These are phyloP conservation scores for Phasia obesa DNA, from an alignment of 2,888 invertebrate species.

Conservation along the genomic window DNA sequence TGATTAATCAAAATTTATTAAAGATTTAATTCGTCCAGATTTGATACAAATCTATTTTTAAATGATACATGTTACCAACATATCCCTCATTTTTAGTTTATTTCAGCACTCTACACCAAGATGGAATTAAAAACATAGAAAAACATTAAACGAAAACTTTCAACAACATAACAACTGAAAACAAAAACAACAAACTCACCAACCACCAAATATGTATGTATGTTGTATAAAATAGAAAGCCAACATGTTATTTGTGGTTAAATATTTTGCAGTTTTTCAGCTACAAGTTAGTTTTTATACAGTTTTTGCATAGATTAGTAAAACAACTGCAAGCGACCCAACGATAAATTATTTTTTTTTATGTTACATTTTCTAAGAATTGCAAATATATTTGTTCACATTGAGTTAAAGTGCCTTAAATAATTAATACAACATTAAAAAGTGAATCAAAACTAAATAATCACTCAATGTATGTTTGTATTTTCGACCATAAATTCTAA, in stretches of 20 bases:
- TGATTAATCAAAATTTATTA: no score
- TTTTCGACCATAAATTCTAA: neutral
- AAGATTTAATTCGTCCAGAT: no score
- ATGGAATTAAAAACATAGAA: conserved; percentile 25
- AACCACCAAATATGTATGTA: conserved; percentile 34
- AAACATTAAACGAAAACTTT: conserved; percentile 43
- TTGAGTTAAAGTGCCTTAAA: conserved; percentile 50
- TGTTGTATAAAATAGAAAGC: conserved; percentile 18
- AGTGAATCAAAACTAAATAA: neutral
- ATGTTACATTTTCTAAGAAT: no score
- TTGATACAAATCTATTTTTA: no score
- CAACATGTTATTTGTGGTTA: conserved; percentile 60
- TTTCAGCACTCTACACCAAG: neutral
- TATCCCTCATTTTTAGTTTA: no score
- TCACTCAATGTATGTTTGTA: neutral
- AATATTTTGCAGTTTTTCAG: conserved; percentile 54
- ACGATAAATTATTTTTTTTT: conserved; percentile 32
- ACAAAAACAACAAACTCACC: conserved; percentile 40
- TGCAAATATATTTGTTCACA: no score
- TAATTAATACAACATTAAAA: conserved; percentile 7
- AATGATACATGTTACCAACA: no score
- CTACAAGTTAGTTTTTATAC: conserved; percentile 69
- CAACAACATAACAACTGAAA: conserved; percentile 42
- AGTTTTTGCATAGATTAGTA: conserved; percentile 65
- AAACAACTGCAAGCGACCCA: conserved; percentile 34